A percentile compares a stretch with the other conserved stretches of the same genome.
Evolutionary conservation across 2,888 invertebrate species (phyloP).

Genomic region (Microctonus aethiopoides): DNA sequence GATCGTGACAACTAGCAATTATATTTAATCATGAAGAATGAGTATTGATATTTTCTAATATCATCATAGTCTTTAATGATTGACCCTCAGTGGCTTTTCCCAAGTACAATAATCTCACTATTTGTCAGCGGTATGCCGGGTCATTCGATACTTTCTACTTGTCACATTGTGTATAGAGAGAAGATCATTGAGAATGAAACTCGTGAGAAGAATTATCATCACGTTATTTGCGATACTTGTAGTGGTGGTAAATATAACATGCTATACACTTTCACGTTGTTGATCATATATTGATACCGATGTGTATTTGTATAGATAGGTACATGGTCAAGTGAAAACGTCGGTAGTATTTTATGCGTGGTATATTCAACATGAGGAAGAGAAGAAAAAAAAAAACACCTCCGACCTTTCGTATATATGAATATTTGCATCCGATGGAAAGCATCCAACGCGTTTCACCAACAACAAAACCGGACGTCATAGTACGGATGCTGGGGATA

Average conservation of each 20-base stretch:
- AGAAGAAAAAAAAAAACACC: constrained; percentile 22
- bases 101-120: neutral
- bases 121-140: constrained; percentile 39
- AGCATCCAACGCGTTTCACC: constrained; percentile 33
- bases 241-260: too few relatives aligned
- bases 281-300: constrained; percentile 28
- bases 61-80: neutral
- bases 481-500: neutral
- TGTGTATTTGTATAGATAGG: constrained; percentile 5
- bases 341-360: neutral
- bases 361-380: neutral
- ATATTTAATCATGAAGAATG: neutral
- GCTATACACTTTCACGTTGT: constrained; percentile 17
- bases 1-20: neutral
- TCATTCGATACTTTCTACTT: constrained; percentile 61
- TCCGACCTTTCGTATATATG: constrained; percentile 25
- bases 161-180: constrained; percentile 49
- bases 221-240: constrained; percentile 14
- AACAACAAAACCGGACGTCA: constrained; percentile 13
- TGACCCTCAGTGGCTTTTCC: neutral
- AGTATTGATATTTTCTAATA: neutral
- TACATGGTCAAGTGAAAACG: constrained; percentile 11
- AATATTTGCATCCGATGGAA: constrained; percentile 31
- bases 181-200: constrained; percentile 26
- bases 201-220: neutral